Evolutionary conservation across 2,113 vertebrate genomes (phyloP), one percentile per base, ranked within the genome.

Genomic region (Indicator indicator): DNA sequence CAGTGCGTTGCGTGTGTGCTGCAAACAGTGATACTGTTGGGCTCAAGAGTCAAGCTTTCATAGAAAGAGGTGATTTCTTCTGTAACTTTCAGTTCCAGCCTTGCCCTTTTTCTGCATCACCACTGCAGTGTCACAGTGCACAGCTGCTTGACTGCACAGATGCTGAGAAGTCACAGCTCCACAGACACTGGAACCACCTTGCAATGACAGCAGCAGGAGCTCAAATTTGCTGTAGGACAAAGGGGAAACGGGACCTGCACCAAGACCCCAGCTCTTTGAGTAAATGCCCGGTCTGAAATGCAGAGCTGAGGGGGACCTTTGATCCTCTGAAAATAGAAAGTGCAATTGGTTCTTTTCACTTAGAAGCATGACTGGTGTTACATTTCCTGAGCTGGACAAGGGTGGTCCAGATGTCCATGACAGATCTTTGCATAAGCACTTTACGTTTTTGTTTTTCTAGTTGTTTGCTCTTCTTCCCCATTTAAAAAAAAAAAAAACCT

Each of bases 401-500:
- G 91, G 95, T 91, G 95, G 83, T 92, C 91, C 96, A 94, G 94
- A 96, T 80, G 87, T 91, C 95, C 80, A 42, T 72, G 77, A 72
- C 94, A 69, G 73, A 89, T 79, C 94, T 93, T 92, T 64, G 75
- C 86, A 89, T 71, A 83, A 93, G 83, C 64, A 79, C 86, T 90
- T 93, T 72, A 92, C 67, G 52, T 94, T 96, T 88, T 79, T 92
- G 77, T 83, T 94, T 91, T 89, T 88, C 72, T 96, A 86, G 76
- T 88, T 95, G 93, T 92, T 96, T 86, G 82, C 55, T 95, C 87
- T 86, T 95, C 91, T 94, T 74, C 74, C 54, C 46, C 63, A 44
- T 10, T 87, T 82, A 26, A 30, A 69, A 59, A 89, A 30, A 69
- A 59, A 89, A 90, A 91, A 63, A 3, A 12, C 23, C 19, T 67